Conservation (phyloP, 2,888 invertebrate species). For the Actias luna region DNA sequence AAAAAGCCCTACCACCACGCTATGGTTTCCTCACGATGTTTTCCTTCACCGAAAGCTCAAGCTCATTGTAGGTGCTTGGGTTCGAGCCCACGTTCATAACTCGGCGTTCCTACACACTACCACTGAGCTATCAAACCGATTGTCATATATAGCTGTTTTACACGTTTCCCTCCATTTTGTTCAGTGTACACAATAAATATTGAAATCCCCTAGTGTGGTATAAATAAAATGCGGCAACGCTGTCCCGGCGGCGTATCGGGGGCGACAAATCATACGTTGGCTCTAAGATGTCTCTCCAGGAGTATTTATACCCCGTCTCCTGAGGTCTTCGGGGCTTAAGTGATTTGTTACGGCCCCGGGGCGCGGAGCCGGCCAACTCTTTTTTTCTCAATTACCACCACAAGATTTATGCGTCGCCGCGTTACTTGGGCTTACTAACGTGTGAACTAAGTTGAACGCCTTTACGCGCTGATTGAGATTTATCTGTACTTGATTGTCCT, state of each 20-base stretch:
- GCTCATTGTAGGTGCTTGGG: too few species aligned
- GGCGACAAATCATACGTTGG: slow-evolving; percentile 13
- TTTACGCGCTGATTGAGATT: not conserved
- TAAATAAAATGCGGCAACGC: not conserved
- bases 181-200: too few species aligned
- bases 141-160: too few species aligned
- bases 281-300: slow-evolving; percentile 7
- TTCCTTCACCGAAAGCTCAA: too few species aligned
- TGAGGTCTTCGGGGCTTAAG: slow-evolving; percentile 16
- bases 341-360: slow-evolving; percentile 19
- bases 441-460: too few species aligned
- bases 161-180: too few species aligned
- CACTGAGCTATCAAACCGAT: too few species aligned
- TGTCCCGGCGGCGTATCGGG: not conserved
- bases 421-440: not conserved
- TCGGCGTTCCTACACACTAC: too few species aligned
- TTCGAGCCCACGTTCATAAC: too few species aligned
- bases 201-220: not conserved
- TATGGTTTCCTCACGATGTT: too few species aligned
- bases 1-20: too few species aligned
- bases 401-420: not conserved
- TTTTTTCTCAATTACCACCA: not conserved
- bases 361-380: not conserved
- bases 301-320: slow-evolving; percentile 13
- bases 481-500: too few species aligned